Base-by-base conservation (phyloP, 2,113 vertebrate genomes). In the Phaethon lepturus region DNA sequence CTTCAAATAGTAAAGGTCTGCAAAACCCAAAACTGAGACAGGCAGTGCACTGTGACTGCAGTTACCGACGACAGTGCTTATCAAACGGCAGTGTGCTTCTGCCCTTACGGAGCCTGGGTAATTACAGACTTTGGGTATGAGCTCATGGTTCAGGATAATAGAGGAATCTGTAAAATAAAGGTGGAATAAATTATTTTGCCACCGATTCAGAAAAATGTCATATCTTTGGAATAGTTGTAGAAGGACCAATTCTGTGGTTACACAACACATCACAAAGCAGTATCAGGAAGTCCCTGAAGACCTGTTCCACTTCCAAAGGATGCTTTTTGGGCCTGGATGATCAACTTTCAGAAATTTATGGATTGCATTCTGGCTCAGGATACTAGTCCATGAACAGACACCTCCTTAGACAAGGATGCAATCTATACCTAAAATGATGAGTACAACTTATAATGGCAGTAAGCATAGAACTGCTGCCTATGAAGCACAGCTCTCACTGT, bases 401-500 rank as follows among this genome's bases (percentile, higher is more conserved):
- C 40, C 83, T 90, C 52, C 64, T 67, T 63, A 89, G 73, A 91
- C 56, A 87, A 81, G 52, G 60, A 72, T 78, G 38, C 13, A 38
- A 47, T 74, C 59, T 59, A 20, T 59, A 67, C 38, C 73, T 68
- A 81, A 78, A 91, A 91, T 49, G 73, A 86, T 7, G 4, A 68
- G 44, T 90, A 63, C 13, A 26, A 33, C 52, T 75, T 90, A 58
- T 40, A 92, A 73, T 22, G 62, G 28, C 33, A 87, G 68, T n/a
- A 60, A 87, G 60, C 64, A 85, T 5, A 78, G 35, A 71, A 68
- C 60, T 56, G 52, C 84, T 94, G 7, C 84, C 90, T 90, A 13
- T 50, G 69, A 95, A 91, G 62, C 47, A 72, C 56, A 93, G 44
- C 56, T 91, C 66, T 87, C 77, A 50, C 79, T 91, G 79, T 87